Evolutionary conservation across 2,797 vertebrate genomes (phyloP), one percentile per base, ranked within the genome.

Genomic region (Halcyon chelicuti): DNA sequence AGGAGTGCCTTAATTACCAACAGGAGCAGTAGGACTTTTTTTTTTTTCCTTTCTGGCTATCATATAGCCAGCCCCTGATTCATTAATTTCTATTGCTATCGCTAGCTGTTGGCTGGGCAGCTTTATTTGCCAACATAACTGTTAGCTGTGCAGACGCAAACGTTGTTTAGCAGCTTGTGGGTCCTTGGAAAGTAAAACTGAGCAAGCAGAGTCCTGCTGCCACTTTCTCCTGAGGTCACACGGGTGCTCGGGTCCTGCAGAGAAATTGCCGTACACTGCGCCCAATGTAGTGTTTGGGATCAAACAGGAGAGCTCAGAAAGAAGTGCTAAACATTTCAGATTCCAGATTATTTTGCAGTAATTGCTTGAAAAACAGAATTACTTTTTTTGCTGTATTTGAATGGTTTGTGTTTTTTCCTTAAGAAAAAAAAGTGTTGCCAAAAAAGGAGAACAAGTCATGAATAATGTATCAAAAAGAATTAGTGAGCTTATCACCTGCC

Each of bases 391-490:
- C 33, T 74, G 12, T 37, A 35, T 75, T 88, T 70, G 21, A 58
- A 21, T 54, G n/a, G 0, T 2, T 67, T 66, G 57, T 65, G 2
- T 35, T 55, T 57, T 72, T 60, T 74, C 2, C 4, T 18, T 57
- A n/a, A 33, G 75, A 60, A 58, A 85, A 71, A 54, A 61, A 92
- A 58, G 40, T 7, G 13, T 73, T 95, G 80, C 80, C 86, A 90
- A 86, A 62, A 92, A 82, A 90, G 40, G 40, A 84, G 71, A 92
- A 82, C 91, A 92, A 95, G 96, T 95, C 86, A 74, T 93, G 88
- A 94, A 95, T 95, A 95, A 93, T 49, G 84, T 71, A 94, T 96
- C 95, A 96, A 96, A 95, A 95, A 92, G 96, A 92, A 94, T 96
- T 95, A 97, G 80, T 49, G 80, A 89, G 80, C 74, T 94, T 96